Conservation (phyloP, 1,140 invertebrate species). For the Brachionus asplanchnoidis region DNA sequence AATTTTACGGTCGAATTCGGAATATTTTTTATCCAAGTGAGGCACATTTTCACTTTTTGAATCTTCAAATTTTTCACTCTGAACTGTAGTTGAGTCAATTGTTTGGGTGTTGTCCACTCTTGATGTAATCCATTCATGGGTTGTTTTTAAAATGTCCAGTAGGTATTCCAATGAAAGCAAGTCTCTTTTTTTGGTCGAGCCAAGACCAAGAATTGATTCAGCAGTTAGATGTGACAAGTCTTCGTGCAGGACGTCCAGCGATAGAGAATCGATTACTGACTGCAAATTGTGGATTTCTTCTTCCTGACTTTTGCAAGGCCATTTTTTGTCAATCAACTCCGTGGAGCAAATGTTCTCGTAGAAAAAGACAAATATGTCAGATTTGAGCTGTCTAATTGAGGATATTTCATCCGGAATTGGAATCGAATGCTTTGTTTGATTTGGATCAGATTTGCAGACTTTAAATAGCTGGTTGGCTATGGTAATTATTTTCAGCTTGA, state of each 20-base stretch:
- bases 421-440: neutral
- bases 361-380: constrained; percentile 4
- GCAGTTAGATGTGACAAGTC: constrained; percentile 55
- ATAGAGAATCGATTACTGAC: constrained; percentile 52
- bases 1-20: neutral
- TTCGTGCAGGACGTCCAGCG: constrained; percentile 51
- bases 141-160: constrained; percentile 52
- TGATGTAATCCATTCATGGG: constrained; percentile 25
- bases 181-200: constrained; percentile 46
- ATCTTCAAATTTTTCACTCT: neutral
- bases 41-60: neutral
- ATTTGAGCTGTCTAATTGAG: constrained; percentile 24
- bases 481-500: neutral
- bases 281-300: constrained; percentile 56
- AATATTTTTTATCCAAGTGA: neutral
- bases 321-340: constrained; percentile 37
- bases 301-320: constrained; percentile 43
- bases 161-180: constrained; percentile 49
- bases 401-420: neutral
- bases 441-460: neutral
- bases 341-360: constrained; percentile 29
- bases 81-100: neutral
- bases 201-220: constrained; percentile 45
- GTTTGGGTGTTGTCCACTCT: neutral
- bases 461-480: neutral